Conservation (phyloP, 2,797 vertebrate species). For the Rhabdomys pumilio region DNA sequence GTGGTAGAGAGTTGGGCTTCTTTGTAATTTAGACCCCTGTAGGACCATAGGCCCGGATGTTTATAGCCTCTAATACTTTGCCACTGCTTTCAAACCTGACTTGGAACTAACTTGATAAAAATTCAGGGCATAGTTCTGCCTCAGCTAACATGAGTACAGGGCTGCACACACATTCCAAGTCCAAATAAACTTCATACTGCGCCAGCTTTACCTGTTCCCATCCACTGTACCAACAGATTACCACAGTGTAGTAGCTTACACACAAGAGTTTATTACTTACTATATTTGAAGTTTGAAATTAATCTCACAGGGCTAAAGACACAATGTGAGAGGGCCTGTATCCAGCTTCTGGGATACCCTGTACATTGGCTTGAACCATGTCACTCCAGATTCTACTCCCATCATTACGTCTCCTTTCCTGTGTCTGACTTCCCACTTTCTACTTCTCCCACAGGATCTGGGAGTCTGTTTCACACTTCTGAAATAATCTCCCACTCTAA, state of each 20-base stretch:
- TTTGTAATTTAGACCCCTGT: neutral
- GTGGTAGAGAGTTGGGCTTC: neutral
- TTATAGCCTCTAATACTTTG: neutral
- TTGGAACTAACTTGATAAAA: neutral
- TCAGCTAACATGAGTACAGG: neutral
- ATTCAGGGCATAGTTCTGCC: neutral
- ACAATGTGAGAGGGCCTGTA: neutral
- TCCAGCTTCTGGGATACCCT: neutral
- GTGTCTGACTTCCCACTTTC: neutral
- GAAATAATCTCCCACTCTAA: neutral
- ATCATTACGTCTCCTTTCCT: neutral
- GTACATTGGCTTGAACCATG: too few relatives aligned
- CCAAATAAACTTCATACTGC: neutral
- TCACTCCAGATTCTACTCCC: neutral
- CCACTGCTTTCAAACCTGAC: constrained; percentile 2
- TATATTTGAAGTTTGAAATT: neutral
- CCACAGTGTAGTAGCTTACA: neutral
- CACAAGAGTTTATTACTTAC: neutral
- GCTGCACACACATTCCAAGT: neutral
- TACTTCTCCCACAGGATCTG: neutral
- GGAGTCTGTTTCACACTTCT: neutral
- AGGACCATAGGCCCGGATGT: neutral
- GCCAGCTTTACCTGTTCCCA: neutral
- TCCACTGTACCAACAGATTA: neutral
- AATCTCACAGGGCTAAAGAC: neutral